These are phyloP conservation scores for Liodrosophila aerea DNA, from an alignment of 2,888 invertebrate genomes.

Conservation along the genomic window DNA sequence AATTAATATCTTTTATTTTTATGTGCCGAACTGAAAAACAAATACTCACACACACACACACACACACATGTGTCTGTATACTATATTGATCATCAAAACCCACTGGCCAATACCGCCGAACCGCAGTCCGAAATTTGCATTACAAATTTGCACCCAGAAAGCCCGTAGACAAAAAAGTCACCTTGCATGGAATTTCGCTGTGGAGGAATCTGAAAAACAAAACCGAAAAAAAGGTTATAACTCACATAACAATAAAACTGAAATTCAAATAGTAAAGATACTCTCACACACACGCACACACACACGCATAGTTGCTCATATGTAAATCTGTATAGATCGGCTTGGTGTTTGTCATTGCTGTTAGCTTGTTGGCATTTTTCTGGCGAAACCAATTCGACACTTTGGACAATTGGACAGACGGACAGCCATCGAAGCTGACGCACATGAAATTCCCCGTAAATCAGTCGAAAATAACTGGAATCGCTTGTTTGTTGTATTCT, in stretches of 20 bases:
- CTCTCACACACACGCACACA: constrained; percentile 3
- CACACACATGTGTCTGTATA: constrained; percentile 5
- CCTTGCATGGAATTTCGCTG: constrained; percentile 77
- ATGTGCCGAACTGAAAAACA: constrained; percentile 41
- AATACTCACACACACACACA: constrained; percentile 17
- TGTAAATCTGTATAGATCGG: constrained; percentile 40
- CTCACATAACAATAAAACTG: constrained; percentile 54
- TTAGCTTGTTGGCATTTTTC: constrained; percentile 59
- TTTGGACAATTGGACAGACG: neutral
- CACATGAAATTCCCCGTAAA: constrained; percentile 76
- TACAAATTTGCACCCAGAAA: constrained; percentile 76
- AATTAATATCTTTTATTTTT: constrained; percentile 73
- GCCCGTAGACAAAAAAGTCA: constrained; percentile 61
- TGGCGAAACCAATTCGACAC: constrained; percentile 45
- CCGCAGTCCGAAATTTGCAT: constrained; percentile 65
- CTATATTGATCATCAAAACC: constrained; percentile 34
- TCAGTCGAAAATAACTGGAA: constrained; percentile 72
- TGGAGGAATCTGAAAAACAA: constrained; percentile 22
- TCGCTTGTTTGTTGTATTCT: constrained; percentile 55
- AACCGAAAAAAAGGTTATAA: constrained; percentile 38
- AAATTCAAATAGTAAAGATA: constrained; percentile 39
- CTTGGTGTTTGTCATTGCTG: constrained; percentile 45
- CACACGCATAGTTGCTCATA: neutral
- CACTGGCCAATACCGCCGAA: constrained; percentile 34
- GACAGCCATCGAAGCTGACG: constrained; percentile 52